Conservation (phyloP, 2,113 vertebrate genomes). For the Limanda limanda region DNA sequence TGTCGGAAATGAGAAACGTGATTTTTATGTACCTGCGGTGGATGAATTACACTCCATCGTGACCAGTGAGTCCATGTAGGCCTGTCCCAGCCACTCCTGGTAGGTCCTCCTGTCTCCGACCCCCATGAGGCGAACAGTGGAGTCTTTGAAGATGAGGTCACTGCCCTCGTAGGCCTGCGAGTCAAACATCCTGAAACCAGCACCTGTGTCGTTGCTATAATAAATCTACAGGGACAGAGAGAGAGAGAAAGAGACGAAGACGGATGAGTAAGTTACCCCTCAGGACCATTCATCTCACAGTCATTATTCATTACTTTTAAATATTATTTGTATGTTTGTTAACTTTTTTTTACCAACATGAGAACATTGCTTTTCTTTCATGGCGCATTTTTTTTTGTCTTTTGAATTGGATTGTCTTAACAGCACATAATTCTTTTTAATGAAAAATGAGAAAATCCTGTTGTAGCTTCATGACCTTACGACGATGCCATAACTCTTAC, state of each 20-base stretch:
- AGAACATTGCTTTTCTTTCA: too few relatives aligned
- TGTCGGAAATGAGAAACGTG: too few relatives aligned
- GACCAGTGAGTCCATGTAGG: slow-evolving; percentile 86
- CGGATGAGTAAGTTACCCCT: neutral
- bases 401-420: too few relatives aligned
- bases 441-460: neutral
- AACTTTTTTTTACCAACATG: too few relatives aligned
- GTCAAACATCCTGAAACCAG: slow-evolving; percentile 92
- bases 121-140: slow-evolving; percentile 82
- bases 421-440: too few relatives aligned
- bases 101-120: slow-evolving; percentile 86
- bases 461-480: neutral
- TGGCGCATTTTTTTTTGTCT: too few relatives aligned
- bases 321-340: too few relatives aligned
- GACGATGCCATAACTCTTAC: neutral
- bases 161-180: slow-evolving; percentile 85
- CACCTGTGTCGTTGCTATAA: slow-evolving; percentile 81
- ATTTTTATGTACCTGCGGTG: slow-evolving; percentile 75
- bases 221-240: slow-evolving; percentile 77
- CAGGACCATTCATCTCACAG: too few relatives aligned
- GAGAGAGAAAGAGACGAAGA: neutral
- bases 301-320: too few relatives aligned
- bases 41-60: slow-evolving; percentile 83
- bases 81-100: slow-evolving; percentile 88
- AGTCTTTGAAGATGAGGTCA: slow-evolving; percentile 95